Conservation (phyloP, 2,113 vertebrate species). For the Phalacrocorax pelagicus region DNA sequence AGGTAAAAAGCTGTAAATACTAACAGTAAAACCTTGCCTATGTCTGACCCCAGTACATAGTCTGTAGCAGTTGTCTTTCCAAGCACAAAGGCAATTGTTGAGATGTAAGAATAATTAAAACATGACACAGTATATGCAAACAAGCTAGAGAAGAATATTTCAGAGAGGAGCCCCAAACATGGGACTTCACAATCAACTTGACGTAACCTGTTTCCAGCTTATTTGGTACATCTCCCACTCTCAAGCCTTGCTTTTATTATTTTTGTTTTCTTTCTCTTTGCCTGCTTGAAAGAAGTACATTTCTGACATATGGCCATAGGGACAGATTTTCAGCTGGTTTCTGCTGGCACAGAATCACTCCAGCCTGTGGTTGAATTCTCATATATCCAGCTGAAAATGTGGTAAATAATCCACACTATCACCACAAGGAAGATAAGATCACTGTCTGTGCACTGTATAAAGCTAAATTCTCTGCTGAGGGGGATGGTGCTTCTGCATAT, state of each 20-base stretch:
- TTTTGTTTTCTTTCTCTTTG: neutral
- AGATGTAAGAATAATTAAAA: neutral
- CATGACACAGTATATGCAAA: neutral
- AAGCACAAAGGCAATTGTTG: neutral
- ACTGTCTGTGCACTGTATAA: neutral
- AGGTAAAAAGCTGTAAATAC: neutral
- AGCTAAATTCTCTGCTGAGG: neutral
- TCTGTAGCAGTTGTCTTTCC: neutral
- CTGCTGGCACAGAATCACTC: neutral
- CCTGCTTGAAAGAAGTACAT: fast-evolving
- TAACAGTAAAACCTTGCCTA: neutral
- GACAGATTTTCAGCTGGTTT: neutral
- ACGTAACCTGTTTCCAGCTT: neutral
- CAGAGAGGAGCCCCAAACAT: neutral
- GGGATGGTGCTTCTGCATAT: neutral
- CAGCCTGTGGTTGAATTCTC: neutral
- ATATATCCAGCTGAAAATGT: neutral
- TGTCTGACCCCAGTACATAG: neutral
- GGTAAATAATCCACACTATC: neutral
- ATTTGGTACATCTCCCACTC: neutral
- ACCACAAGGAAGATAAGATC: neutral
- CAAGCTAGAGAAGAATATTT: neutral
- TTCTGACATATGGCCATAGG: neutral
- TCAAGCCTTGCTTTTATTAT: neutral
- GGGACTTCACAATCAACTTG: neutral